Evolutionary conservation across 2,113 vertebrate genomes (phyloP).

Genomic region (Oxygymnocypris stewartii): DNA sequence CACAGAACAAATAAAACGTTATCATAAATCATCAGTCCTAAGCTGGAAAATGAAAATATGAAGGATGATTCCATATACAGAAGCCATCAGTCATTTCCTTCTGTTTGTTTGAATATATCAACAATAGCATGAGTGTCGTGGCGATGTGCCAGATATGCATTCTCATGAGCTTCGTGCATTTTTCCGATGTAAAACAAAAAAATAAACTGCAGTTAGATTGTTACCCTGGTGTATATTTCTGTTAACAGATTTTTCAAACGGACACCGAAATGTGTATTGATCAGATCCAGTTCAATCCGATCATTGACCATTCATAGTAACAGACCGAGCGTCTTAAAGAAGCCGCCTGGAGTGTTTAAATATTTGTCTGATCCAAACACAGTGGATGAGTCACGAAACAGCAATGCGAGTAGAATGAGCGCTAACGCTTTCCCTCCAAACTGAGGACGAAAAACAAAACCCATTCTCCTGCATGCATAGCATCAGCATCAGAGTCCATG

Average conservation of each 20-base stretch:
- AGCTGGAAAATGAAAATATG: not conserved
- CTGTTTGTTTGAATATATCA: not conserved
- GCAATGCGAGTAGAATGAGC: conserved; percentile 59
- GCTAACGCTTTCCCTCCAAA: conserved; percentile 48
- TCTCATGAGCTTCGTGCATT: not conserved
- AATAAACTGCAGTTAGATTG: not conserved
- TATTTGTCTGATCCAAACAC: conserved; percentile 38
- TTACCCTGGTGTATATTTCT: not conserved
- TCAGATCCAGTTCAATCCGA: not conserved
- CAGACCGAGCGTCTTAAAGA: not conserved
- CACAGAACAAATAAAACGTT: conserved; percentile 4
- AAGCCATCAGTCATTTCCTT: not conserved
- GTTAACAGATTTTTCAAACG: not conserved
- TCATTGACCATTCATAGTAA: conserved; percentile 26
- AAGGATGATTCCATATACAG: not conserved
- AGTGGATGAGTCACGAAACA: conserved; percentile 61
- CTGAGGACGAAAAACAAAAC: conserved; percentile 54
- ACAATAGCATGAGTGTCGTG: not conserved
- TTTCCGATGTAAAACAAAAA: not conserved
- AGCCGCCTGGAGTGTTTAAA: conserved; percentile 20
- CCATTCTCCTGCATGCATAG: conserved; percentile 54
- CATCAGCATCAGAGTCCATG: conserved; percentile 52
- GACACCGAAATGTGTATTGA: not conserved
- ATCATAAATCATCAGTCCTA: conserved; percentile 11
- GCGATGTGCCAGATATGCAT: not conserved